Conservation (phyloP, 2,797 vertebrate genomes). For the Gila robusta region DNA sequence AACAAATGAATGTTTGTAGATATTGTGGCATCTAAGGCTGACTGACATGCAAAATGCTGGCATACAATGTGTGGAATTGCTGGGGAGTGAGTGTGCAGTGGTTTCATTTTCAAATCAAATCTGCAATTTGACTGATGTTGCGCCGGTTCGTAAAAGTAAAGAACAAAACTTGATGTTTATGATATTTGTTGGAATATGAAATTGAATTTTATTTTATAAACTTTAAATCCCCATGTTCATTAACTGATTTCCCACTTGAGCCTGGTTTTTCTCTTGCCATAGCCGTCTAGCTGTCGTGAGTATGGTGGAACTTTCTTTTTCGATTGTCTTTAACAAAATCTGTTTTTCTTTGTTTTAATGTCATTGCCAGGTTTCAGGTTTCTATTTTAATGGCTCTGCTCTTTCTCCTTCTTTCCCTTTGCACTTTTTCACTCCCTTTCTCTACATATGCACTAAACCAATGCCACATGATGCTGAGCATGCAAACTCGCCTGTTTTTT, state of each 20-base stretch:
- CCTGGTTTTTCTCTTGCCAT: not conserved
- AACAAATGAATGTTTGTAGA: not conserved
- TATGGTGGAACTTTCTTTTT: constrained; percentile 21
- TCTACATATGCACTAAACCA: constrained; percentile 24
- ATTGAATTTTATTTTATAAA: not conserved
- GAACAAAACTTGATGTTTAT: constrained; percentile 26
- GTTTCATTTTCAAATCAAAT: constrained; percentile 45
- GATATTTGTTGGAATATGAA: not conserved
- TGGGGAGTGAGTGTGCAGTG: constrained; percentile 9
- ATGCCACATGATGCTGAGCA: constrained; percentile 41
- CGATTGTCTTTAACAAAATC: constrained; percentile 9
- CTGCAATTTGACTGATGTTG: constrained; percentile 38
- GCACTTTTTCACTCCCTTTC: constrained; percentile 6
- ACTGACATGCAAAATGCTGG: constrained; percentile 37
- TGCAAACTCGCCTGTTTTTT: constrained; percentile 1
- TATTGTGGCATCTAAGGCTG: constrained; percentile 33
- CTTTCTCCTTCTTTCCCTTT: constrained; percentile 18
- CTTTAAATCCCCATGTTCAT: constrained; percentile 14
- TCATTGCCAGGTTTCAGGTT: constrained; percentile 35
- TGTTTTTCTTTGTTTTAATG: constrained; percentile 32
- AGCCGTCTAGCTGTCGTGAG: not conserved
- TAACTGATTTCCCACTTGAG: not conserved
- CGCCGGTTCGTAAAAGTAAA: constrained; percentile 32
- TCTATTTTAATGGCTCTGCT: constrained; percentile 24
- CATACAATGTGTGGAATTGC: constrained; percentile 20